Evolutionary conservation across 2,888 invertebrate species (phyloP), one percentile per base, ranked within the genome.

Genomic region (Elaeidobius kamerunicus): DNA sequence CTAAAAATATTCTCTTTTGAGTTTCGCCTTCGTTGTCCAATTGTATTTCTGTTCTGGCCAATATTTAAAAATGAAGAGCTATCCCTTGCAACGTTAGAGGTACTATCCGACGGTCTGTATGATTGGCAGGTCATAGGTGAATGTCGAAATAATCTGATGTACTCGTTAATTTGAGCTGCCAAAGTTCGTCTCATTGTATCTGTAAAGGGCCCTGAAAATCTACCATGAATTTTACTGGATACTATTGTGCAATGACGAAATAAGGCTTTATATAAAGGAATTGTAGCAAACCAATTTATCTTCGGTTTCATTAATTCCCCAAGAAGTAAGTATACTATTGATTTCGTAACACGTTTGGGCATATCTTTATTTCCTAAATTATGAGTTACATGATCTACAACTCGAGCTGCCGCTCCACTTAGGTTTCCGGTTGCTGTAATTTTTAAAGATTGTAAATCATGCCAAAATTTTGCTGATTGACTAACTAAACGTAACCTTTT

Each of bases 241-340:
- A 44, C 35, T 5, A 23, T 20, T 16, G 19, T 15, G 19, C 34
- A 34, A n/a, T 34, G 15, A 15, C 35, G 16, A n/a, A 16, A 20
- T 23, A 44, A 35, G 19, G 44, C 14, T 17, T 27, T 49, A 6
- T 35, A 36, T 6, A 49, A 18, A n/a, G 49, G 42, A 27, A 42
- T n/a, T 40, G 17, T 34, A 9, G 23, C 18, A 17, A 41, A 49
- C 7, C 16, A 4, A 6, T 41, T 27, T 9, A 5, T 6, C 2
- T 42, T 14, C 3, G 34, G 36, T 12, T 23, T 27, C 11, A 49
- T 27, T 15, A 49, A 23, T 42, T 49, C 41, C 20, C 35, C 20
- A n/a, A 49, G 5, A 12, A 49, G 41, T 27, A 49, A 35, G 27
- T 14, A 49, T 3, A 42, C 36, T 35, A 41, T 41, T 17, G 35